Evolutionary conservation across 1,140 invertebrate species (phyloP), one percentile per base, ranked within the genome.

Genomic region (Thrips palmi): DNA sequence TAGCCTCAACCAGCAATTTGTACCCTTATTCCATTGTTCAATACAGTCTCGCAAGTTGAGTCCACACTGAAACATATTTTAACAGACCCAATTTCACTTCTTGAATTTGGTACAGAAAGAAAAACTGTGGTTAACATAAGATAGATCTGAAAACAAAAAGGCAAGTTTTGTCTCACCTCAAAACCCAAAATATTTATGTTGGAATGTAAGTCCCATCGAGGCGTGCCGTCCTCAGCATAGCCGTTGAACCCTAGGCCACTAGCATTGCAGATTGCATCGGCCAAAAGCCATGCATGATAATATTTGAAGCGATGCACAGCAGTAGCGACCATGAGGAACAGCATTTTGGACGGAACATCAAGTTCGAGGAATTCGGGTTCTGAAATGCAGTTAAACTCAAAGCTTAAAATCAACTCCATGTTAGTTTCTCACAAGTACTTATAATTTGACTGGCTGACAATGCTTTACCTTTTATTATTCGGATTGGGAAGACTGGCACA

Each of bases 241-340:
- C 88, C 88, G 51, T 74, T 79, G 55, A 85, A 93, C 8, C 91
- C 91, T 43, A 96, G 67, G 2, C 92, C 92, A 6, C 81, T 82
- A 51, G 87, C 81, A 56, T 96, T 94, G 55, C 86, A 93, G 45
- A 93, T 80, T 1, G 84, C 81, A 58, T 97, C 92, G 7, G 84
- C 85, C 31, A 96, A 62, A 23, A 86, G 65, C 91, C 92, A 97
- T 3, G 89, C 93, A 54, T 92, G 85, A 59, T 97, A 97, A 63
- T 97, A 97, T 60, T 94, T 94, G 52, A 79, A 79, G 41, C 88
- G 70, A 39, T 77, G 73, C 24, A 82, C 59, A 44, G 82, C 68
- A 19, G 84, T 84, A 14, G 72, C 66, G 25, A 83, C 58, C 48
- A 79, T 68, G 40, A 89, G 64, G 58, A 81, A 94, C 63, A 76